Evolutionary conservation across 2,113 vertebrate genomes (phyloP).

Genomic region (Tonatia bakeri): DNA sequence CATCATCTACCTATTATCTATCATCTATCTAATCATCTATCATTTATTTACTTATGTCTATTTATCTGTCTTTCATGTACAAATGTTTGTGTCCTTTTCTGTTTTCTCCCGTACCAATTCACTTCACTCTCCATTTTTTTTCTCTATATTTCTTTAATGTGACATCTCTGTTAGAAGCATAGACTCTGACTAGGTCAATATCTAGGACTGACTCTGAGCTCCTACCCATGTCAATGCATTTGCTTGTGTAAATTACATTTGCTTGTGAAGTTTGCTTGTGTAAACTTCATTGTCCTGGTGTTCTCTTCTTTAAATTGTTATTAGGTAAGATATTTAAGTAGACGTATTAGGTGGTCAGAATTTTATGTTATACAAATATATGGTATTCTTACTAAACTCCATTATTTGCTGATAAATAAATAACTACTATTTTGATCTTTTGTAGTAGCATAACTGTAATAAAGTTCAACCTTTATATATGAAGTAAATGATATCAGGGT

Average conservation of each 20-base stretch:
- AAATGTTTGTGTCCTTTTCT: neutral
- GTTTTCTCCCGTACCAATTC: neutral
- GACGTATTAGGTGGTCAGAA: neutral
- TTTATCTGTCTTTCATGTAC: neutral
- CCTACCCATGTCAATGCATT: neutral
- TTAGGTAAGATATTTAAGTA: neutral
- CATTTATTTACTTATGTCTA: neutral
- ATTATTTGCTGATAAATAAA: neutral
- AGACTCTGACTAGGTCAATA: neutral
- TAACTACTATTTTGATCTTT: neutral
- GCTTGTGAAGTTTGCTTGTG: too few species aligned
- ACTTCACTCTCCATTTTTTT: neutral
- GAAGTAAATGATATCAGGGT: neutral
- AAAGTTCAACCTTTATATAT: neutral
- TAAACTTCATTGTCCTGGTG: neutral
- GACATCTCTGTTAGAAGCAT: neutral
- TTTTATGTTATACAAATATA: neutral
- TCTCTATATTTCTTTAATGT: neutral
- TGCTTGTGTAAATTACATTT: neutral
- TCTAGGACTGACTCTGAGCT: neutral
- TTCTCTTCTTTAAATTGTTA: neutral
- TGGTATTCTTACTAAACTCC: neutral
- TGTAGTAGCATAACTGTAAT: neutral
- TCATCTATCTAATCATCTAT: neutral
- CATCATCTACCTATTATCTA: neutral